A percentile compares a stretch with the other conserved stretches of the same genome.
These are phyloP conservation scores for Drosophila kohkoa DNA, from an alignment of 1,140 invertebrate species.

Conservation along the genomic window DNA sequence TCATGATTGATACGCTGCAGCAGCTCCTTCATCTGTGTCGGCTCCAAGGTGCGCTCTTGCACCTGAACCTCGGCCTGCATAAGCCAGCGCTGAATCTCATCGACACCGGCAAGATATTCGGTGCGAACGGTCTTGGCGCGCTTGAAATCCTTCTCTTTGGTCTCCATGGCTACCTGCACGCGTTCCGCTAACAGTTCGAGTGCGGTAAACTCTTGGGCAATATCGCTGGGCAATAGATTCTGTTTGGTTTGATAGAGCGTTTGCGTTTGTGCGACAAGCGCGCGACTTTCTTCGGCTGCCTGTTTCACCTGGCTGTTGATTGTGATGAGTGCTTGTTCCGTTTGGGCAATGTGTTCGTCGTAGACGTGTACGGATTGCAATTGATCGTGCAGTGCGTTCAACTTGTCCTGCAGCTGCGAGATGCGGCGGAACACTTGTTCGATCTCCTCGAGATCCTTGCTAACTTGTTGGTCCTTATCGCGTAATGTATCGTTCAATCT, in stretches of 20 bases:
- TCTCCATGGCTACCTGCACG: constrained; percentile 91
- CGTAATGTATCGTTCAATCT: constrained; percentile 86
- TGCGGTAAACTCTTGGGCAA: constrained; percentile 90
- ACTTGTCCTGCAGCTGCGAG: constrained; percentile 87
- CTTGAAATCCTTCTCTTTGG: constrained; percentile 94
- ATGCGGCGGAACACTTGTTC: constrained; percentile 87
- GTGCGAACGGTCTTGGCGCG: constrained; percentile 92
- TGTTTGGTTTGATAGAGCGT: constrained; percentile 89
- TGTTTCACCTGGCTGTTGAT: constrained; percentile 85
- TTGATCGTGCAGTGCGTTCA: constrained; percentile 88
- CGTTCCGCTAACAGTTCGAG: constrained; percentile 93
- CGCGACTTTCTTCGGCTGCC: constrained; percentile 87
- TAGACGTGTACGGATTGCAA: constrained; percentile 90
- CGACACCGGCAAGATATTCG: constrained; percentile 92
- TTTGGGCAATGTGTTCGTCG: constrained; percentile 88
- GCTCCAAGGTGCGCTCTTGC: constrained; percentile 92
- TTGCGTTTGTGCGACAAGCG: constrained; percentile 88
- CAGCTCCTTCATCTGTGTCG: constrained; percentile 90
- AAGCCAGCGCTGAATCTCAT: constrained; percentile 93
- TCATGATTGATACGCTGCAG: constrained; percentile 92
- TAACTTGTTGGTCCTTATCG: constrained; percentile 87
- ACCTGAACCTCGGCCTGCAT: constrained; percentile 92
- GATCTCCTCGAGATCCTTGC: constrained; percentile 87
- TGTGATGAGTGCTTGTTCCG: constrained; percentile 86
- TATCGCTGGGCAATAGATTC: constrained; percentile 90